Base-by-base conservation (phyloP, 2,113 vertebrate species). In the Silurus asotus region DNA sequence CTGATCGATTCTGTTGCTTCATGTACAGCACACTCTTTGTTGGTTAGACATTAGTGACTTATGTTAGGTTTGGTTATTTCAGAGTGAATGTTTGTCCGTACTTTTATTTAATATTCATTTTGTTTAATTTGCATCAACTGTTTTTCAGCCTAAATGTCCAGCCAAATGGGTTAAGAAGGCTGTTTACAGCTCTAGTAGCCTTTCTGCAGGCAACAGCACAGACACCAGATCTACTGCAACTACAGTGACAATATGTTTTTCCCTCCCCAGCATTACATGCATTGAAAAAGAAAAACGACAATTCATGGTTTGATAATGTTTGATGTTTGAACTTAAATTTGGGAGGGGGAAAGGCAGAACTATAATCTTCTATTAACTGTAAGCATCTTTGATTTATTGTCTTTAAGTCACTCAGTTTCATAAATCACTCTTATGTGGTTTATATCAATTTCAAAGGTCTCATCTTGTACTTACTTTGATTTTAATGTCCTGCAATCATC, bases 11-110 rank as follows among this genome's bases (percentile, higher is more conserved):
- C 64, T 82, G 70, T 74, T 89, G 85, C 78, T 69, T 65, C 70
- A n/a, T 89, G 65, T 76, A 74, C 58, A 86, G 65, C 25, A 76
- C 25, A 23, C 59, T 23, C 48, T 84, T 83, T 65, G 55, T 87
- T 77, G 67, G 76, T 77, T 86, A 81, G 61, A 28, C 55, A 70
- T 77, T 76, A 76, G 77, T 70, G 51, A 83, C 67, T 11, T 90
- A 90, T 88, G 87, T 86, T 84, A 87, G 83, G 61, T 78, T 83
- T 77, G 58, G 19, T 90, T 74, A 85, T 25, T 53, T 85, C 55
- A 5, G 79, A 76, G 58, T 87, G 79, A 91, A 90, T 91, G 84
- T 89, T 80, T 83, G 76, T 89, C 72, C 51, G 64, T 88, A 55
- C n/a, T 84, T 77, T 88, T 78, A 76, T 89, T 84, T 87, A 81